Percentiles rank a stretch among this genome's conserved stretches.
Conservation (phyloP, 1,140 invertebrate genomes). For the Ruditapes philippinarum region DNA sequence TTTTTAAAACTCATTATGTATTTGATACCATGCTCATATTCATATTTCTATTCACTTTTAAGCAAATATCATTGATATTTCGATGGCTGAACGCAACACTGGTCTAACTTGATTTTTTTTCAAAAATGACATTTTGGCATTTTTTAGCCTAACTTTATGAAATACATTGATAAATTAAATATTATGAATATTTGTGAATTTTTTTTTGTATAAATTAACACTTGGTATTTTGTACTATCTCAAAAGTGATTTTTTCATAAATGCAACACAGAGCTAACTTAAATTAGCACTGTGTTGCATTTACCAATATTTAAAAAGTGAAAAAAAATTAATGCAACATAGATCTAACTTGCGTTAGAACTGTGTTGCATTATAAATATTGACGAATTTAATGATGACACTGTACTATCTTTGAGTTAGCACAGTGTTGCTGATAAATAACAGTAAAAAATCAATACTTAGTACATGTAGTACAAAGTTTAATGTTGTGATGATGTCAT, state of each 20-base stretch:
- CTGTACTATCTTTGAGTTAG: not conserved
- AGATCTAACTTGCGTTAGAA: not conserved
- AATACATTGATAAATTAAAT: no score
- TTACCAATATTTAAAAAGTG: no score
- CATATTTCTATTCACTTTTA: no score
- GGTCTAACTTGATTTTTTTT: no score
- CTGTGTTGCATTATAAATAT: not conserved
- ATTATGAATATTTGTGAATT: no score
- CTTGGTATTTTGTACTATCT: not conserved
- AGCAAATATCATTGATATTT: no score
- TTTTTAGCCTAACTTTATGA: no score
- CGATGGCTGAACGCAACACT: no score
- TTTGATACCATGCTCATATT: no score
- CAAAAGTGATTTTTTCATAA: not conserved
- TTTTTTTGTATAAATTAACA: not conserved
- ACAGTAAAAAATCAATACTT: not conserved
- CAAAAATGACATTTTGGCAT: no score
- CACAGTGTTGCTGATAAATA: not conserved
- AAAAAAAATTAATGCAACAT: not conserved
- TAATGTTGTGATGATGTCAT: not conserved
- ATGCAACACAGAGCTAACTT: not conserved
- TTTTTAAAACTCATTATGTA: no score
- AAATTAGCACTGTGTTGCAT: not conserved
- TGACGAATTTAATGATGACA: not conserved
- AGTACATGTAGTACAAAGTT: not conserved